These are phyloP conservation scores for Chascanopsetta lugubris DNA, from an alignment of 2,113 vertebrate genomes.

Conservation along the genomic window DNA sequence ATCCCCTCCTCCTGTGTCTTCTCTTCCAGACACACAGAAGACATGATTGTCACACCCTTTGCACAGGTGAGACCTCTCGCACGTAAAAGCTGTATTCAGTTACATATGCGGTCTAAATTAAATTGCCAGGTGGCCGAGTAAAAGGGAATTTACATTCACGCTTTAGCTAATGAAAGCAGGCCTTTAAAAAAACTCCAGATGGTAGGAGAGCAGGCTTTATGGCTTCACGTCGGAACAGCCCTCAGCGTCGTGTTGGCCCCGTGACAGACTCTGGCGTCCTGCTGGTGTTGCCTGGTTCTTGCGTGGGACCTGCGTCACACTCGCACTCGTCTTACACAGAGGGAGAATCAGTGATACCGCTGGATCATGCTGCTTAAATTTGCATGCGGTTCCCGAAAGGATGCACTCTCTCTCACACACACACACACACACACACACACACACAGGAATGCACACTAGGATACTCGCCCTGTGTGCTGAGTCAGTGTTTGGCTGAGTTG, in stretches of 20 bases:
- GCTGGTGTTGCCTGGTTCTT: slow-evolving; percentile 51
- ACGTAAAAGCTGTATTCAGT: background rate
- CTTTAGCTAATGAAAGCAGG: slow-evolving; percentile 8
- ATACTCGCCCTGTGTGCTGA: slow-evolving; percentile 52
- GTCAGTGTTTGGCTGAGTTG: slow-evolving; percentile 57
- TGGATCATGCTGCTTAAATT: slow-evolving; percentile 54
- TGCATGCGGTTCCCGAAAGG: slow-evolving; percentile 44
- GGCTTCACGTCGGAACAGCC: slow-evolving; percentile 41
- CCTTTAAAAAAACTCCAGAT: slow-evolving; percentile 39
- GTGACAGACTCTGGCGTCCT: slow-evolving; percentile 43
- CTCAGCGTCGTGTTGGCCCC: slow-evolving; percentile 40
- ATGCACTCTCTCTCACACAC: slow-evolving; percentile 3
- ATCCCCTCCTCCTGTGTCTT: slow-evolving; percentile 29
- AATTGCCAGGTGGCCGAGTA: slow-evolving; percentile 16
- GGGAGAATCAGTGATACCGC: slow-evolving; percentile 55
- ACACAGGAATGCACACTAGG: slow-evolving; percentile 36
- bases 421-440: slow-evolving; percentile 35
- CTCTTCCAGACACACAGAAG: slow-evolving; percentile 89
- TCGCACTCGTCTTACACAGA: slow-evolving; percentile 66
- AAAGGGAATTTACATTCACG: background rate
- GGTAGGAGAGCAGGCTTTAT: slow-evolving; percentile 30
- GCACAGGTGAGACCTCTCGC: slow-evolving; percentile 85
- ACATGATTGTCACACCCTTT: slow-evolving; percentile 96
- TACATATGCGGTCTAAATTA: slow-evolving; percentile 6
- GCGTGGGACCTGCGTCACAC: slow-evolving; percentile 66